phyloP scores from a whole-genome alignment of 2,113 vertebrate species.

The Amia ocellicauda region DNA sequence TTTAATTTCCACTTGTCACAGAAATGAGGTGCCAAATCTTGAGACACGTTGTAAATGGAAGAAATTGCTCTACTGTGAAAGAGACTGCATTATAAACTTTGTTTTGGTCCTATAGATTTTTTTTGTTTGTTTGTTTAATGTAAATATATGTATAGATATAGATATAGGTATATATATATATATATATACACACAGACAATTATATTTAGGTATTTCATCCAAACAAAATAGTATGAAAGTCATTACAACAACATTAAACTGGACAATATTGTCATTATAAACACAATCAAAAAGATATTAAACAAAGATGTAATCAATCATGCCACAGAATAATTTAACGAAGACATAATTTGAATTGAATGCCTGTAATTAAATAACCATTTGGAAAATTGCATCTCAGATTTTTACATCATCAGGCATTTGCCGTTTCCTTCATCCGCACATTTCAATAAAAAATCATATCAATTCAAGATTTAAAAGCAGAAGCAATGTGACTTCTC shows the following conservation, averaged over 20 bases:
- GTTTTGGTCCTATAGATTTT: too few relatives aligned
- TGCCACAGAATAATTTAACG: neutral
- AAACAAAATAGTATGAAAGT: neutral
- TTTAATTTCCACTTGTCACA: too few relatives aligned
- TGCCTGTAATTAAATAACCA: neutral
- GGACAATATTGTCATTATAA: neutral
- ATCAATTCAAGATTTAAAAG: too few relatives aligned
- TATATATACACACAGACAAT: too few relatives aligned
- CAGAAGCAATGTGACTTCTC: too few relatives aligned
- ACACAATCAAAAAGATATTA: conserved; percentile 1
- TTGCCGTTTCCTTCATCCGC: neutral
- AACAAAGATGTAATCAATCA: neutral
- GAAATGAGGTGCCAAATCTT: too few relatives aligned
- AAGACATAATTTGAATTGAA: neutral
- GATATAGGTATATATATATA: too few relatives aligned
- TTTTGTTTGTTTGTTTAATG: too few relatives aligned
- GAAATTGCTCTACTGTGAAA: too few relatives aligned
- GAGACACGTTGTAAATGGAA: too few relatives aligned
- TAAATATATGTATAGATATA: too few relatives aligned
- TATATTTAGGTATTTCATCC: neutral
- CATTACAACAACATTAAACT: neutral
- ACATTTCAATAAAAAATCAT: neutral
- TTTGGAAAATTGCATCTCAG: neutral
- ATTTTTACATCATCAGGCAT: neutral
- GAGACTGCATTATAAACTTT: too few relatives aligned